Evolutionary conservation across 2,797 vertebrate species (phyloP).

Genomic region (Enteromius fasciolatus): DNA sequence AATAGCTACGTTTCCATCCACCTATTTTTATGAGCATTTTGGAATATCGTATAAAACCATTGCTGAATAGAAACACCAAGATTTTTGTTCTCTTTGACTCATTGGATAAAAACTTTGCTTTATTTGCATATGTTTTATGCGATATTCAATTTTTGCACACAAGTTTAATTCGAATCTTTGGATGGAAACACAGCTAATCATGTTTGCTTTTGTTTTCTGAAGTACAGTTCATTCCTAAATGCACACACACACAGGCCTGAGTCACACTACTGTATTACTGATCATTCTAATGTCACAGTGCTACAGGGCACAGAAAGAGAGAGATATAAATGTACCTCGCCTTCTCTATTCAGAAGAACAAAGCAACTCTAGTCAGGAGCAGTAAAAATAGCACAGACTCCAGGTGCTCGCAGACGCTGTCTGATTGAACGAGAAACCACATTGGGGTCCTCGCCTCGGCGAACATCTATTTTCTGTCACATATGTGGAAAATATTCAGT

Average conservation of each 20-base stretch:
- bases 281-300: conserved; percentile 62
- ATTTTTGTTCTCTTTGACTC: too few relatives aligned
- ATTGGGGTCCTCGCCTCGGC: background rate
- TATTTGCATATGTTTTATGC: too few relatives aligned
- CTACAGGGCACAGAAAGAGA: conserved; percentile 46
- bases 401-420: conserved; percentile 30
- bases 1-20: background rate
- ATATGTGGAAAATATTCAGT: conserved; percentile 2
- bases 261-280: conserved; percentile 66
- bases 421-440: conserved; percentile 35
- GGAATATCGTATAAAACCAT: too few relatives aligned
- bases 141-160: too few relatives aligned
- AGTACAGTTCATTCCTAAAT: conserved; percentile 48
- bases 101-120: too few relatives aligned
- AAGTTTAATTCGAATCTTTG: too few relatives aligned
- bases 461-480: background rate
- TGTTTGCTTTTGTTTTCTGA: conserved; percentile 12
- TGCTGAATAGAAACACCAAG: too few relatives aligned
- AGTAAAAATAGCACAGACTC: conserved; percentile 36
- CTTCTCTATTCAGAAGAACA: conserved; percentile 32
- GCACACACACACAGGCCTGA: conserved; percentile 43
- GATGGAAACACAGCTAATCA: too few relatives aligned
- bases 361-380: conserved; percentile 9
- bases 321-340: conserved; percentile 19
- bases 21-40: too few relatives aligned